A percentile compares a stretch with the other conserved stretches of the same genome.
phyloP scores from a whole-genome alignment of 2,113 vertebrate species.

The Ophthalmolycus amberensis region DNA sequence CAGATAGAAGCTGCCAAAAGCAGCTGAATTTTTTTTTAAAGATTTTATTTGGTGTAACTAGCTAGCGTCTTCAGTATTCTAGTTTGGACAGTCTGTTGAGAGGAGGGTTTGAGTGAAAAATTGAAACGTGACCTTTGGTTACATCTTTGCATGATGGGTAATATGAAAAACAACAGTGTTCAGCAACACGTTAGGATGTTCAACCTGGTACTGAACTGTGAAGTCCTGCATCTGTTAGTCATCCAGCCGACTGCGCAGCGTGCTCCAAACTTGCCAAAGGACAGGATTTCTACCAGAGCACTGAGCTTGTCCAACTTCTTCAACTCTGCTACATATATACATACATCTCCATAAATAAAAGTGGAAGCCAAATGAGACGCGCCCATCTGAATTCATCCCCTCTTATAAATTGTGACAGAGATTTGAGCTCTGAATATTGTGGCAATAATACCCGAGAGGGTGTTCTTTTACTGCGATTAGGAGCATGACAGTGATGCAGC shows the following conservation, averaged over 20 bases:
- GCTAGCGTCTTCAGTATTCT: neutral
- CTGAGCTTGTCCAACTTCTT: constrained; percentile 62
- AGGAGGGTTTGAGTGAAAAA: neutral
- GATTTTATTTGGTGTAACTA: neutral
- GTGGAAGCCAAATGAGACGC: constrained; percentile 63
- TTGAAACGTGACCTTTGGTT: neutral
- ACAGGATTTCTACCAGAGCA: constrained; percentile 68
- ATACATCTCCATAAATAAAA: constrained; percentile 78
- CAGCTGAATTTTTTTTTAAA: too few relatives aligned
- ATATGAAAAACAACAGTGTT: neutral
- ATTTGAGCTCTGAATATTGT: constrained; percentile 66
- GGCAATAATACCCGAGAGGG: constrained; percentile 68
- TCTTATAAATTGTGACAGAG: constrained; percentile 66
- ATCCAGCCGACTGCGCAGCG: constrained; percentile 52
- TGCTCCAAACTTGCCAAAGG: constrained; percentile 53
- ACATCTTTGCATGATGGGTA: neutral
- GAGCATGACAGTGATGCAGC: constrained; percentile 67
- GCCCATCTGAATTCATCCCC: constrained; percentile 65
- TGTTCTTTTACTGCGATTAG: constrained; percentile 68
- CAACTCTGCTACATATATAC: constrained; percentile 64
- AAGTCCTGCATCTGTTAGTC: constrained; percentile 43
- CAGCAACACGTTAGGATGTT: neutral
- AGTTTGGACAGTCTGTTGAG: neutral
- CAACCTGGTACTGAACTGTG: constrained; percentile 12
- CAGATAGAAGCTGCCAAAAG: neutral